phyloP scores from a whole-genome alignment of 1,140 invertebrate genomes.

The Drosophila gunungcola region DNA sequence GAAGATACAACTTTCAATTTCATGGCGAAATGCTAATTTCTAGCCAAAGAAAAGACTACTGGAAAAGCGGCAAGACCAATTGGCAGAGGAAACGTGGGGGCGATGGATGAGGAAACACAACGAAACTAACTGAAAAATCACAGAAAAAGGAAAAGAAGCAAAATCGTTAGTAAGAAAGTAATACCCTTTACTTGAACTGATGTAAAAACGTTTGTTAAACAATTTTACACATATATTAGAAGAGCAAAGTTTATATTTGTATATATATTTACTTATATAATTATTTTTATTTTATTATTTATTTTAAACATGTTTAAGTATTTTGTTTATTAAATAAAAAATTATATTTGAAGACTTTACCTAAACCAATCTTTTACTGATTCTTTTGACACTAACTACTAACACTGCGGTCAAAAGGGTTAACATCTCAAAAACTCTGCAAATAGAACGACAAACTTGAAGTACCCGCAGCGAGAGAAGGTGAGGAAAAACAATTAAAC shows the following conservation, averaged over 20 bases:
- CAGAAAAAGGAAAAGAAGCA: constrained; percentile 15
- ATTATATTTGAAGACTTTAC: too few relatives aligned
- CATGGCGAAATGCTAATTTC: constrained; percentile 62
- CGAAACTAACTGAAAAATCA: constrained; percentile 28
- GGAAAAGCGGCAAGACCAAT: constrained; percentile 29
- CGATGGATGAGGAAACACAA: constrained; percentile 23
- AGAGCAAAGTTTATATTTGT: too few relatives aligned
- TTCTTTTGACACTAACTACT: background rate
- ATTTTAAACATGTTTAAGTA: too few relatives aligned
- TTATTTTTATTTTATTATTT: too few relatives aligned
- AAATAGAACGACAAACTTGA: constrained; percentile 10
- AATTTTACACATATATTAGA: too few relatives aligned
- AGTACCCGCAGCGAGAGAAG: constrained; percentile 31
- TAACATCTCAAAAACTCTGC: background rate
- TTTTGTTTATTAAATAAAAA: too few relatives aligned
- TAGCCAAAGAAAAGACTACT: constrained; percentile 46
- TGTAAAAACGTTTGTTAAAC: too few relatives aligned
- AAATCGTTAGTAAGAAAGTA: background rate
- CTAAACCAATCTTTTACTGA: too few relatives aligned
- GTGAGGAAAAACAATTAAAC: constrained; percentile 67
- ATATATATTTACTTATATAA: too few relatives aligned
- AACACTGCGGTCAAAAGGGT: background rate
- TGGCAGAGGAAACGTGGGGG: constrained; percentile 1
- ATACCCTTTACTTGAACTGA: background rate
- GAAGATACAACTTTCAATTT: constrained; percentile 73